These are phyloP conservation scores for Scortum barcoo DNA, from an alignment of 2,113 vertebrate species.

Conservation along the genomic window DNA sequence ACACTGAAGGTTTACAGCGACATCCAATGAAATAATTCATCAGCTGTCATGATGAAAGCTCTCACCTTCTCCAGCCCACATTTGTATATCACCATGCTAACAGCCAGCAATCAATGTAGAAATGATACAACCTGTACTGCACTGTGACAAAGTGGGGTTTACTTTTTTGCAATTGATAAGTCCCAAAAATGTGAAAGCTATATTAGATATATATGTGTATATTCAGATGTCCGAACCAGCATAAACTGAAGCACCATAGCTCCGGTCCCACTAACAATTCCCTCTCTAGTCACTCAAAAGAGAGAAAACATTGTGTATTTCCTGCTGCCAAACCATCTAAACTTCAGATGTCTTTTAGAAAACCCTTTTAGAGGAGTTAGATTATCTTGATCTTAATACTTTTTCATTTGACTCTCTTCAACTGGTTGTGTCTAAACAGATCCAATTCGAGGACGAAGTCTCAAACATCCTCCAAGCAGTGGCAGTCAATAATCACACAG, in stretches of 20 bases:
- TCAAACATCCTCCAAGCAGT: slow-evolving; percentile 18
- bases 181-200: no score
- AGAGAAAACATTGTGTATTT: background rate
- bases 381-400: background rate
- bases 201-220: no score
- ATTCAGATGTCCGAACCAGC: no score
- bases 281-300: no score
- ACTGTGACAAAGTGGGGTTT: no score
- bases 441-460: slow-evolving; percentile 14
- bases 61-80: background rate
- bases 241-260: no score
- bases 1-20: background rate
- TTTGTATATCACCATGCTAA: background rate
- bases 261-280: no score
- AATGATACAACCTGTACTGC: background rate
- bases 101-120: background rate
- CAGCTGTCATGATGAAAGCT: background rate
- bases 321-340: background rate
- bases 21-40: background rate
- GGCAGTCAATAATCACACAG: slow-evolving; percentile 7
- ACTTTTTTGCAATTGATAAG: no score
- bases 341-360: no score
- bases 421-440: slow-evolving; percentile 10
- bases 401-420: background rate
- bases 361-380: no score